Conservation (phyloP, 2,113 vertebrate genomes). For the Leptosomus discolor region DNA sequence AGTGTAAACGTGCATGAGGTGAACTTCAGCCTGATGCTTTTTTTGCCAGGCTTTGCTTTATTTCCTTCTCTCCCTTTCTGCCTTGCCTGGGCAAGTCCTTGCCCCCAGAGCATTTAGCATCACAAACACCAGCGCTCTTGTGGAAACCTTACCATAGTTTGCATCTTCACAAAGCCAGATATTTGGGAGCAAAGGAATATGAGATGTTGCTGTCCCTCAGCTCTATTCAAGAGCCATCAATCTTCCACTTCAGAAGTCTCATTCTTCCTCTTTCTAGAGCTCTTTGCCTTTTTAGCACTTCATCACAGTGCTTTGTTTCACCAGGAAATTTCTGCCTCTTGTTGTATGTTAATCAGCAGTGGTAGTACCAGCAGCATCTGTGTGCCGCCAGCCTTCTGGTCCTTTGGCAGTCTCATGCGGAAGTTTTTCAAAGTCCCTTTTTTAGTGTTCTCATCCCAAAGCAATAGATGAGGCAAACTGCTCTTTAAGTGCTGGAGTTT, state of each 20-base stretch:
- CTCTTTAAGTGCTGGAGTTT: neutral
- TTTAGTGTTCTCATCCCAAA: neutral
- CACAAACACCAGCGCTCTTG: neutral
- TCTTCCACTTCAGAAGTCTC: slow-evolving; percentile 42
- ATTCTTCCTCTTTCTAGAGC: slow-evolving; percentile 38
- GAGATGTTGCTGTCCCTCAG: slow-evolving; percentile 8
- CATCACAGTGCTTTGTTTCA: slow-evolving; percentile 17
- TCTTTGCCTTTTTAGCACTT: slow-evolving; percentile 25
- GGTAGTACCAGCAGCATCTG: neutral
- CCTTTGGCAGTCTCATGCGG: neutral
- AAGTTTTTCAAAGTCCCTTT: neutral
- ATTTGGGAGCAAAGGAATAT: slow-evolving; percentile 9
- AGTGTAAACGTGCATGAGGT: neutral
- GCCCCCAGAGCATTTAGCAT: neutral
- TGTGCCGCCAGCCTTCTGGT: neutral
- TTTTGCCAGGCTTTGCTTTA: neutral
- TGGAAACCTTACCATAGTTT: neutral
- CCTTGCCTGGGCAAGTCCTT: neutral
- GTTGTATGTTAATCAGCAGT: neutral
- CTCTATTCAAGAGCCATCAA: slow-evolving; percentile 21
- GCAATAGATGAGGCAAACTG: neutral
- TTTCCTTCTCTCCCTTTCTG: neutral
- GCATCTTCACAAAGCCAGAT: slow-evolving; percentile 47
- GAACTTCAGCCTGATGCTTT: neutral
- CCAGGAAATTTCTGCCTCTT: neutral